Base-by-base conservation (phyloP, 2,888 invertebrate genomes). In the Tricholauxania praeusta region DNA sequence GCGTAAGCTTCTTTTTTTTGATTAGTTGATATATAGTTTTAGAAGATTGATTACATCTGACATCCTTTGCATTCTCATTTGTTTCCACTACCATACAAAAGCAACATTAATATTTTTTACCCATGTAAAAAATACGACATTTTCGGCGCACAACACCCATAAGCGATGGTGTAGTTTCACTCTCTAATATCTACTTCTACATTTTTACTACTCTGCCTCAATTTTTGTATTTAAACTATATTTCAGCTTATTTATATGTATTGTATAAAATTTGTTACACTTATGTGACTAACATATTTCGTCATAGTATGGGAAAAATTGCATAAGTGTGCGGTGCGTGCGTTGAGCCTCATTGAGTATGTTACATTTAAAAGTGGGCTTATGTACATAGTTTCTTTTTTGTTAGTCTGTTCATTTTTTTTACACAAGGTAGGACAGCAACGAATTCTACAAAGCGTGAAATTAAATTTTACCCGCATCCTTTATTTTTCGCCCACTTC, bases 391-490 rank as follows among this genome's bases (percentile, higher is more conserved):
- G 57, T 3, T 22, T 14, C 12, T 15, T 28, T 4, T 19, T 28
- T 57, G 28, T 22, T 57, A 57, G 15, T 57, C 19, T 55, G n/a
- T 55, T 55, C 14, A 0, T 2, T 39, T 39, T 39, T 39, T 39
- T 39, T 10, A 0, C 10, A 39, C 10, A 14, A 28, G 57, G 57
- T 10, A 39, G 39, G 28, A 8, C 39, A n/a, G 17, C 22, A 53
- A 32, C 28, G 72, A 69, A 53, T 68, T 76, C 76, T 78, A 73
- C 73, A 75, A 78, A 77, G 78, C 79, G 77, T 79, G 79, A 79
- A 79, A 78, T 79, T 78, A 77, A 77, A 77, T 76, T 76, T 78
- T 77, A 75, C 70, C 74, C 74, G 57, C 57, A 74, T 62, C 48
- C 52, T 57, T 52, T 15, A 63, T 28, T 39, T 39, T 39, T 39